Base-by-base conservation (phyloP, 2,888 invertebrate species). In the Drosophila peninsularis region DNA sequence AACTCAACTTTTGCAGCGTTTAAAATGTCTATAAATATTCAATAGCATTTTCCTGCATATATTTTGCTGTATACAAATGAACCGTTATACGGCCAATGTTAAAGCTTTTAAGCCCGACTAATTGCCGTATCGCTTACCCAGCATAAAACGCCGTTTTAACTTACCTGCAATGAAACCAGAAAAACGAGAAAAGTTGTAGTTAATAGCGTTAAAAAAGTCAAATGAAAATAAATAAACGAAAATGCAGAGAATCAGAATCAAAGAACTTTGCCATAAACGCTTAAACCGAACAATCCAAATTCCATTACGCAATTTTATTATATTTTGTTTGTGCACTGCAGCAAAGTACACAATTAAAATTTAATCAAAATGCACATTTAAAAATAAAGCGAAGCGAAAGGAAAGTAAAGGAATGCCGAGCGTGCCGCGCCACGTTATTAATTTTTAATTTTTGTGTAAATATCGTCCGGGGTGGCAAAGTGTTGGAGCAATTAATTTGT, bases 381-480 rank as follows among this genome's bases (percentile, higher is more conserved):
- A 60, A 61, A 53, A 55, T 34, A 60, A 58, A 57, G 5, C 3
- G 17, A 27, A 13, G 5, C 3, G 17, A 27, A 13, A 17, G 4
- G 36, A 37, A 42, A 17, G 4, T 21, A 37, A 42, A 34, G 34
- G 42, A 61, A 34, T 44, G 27, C 45, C 14, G 52, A 62, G 42
- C 27, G 44, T 27, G 47, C 13, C 49, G 57, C 49, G 49, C 49
- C 42, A 61, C 57, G 52, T 65, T 82, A 85, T 81, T 82, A 81
- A 81, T 80, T 82, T 82, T 85, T 85, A 81, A 81, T 80, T 79
- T 73, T 71, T 60, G 68, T 84, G 84, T 68, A 84, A 82, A 84
- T 78, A 78, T 53, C 36, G 61, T 32, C 27, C 21, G 47, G 61
- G 45, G 45, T 45, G 61, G 61, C n/a, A 64, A 80, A 78, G 62